phyloP scores from a whole-genome alignment of 1,140 invertebrate genomes.

The Marisa cornuarietis region DNA sequence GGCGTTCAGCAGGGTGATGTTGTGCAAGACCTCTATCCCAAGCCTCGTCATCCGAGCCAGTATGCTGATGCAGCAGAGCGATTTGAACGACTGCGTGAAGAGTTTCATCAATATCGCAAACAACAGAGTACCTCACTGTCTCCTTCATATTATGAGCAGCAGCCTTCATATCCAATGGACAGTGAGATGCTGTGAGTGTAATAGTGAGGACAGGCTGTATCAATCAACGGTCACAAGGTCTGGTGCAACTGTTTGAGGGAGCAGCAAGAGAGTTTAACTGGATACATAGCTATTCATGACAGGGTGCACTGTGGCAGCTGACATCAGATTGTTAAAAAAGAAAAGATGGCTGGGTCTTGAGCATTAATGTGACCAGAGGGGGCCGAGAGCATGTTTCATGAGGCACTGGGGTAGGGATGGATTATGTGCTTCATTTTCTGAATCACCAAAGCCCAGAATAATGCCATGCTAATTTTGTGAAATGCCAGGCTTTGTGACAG shows the following conservation, averaged over 20 bases:
- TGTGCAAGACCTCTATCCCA: conserved; percentile 67
- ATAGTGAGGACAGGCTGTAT: no score
- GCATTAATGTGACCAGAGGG: no score
- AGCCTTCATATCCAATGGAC: conserved; percentile 49
- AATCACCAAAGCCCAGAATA: background rate
- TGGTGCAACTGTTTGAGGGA: no score
- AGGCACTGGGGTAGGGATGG: no score
- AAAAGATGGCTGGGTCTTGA: background rate
- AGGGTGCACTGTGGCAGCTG: no score
- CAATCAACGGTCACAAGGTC: no score
- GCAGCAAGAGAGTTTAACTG: no score
- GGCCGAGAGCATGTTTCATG: no score
- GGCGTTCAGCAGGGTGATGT: conserved; percentile 26
- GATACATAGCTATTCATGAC: no score
- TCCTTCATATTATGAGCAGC: conserved; percentile 7
- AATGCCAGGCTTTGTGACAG: no score
- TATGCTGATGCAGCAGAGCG: conserved; percentile 76
- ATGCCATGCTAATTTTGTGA: background rate
- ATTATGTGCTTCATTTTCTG: no score
- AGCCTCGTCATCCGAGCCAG: conserved; percentile 70
- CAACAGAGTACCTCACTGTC: conserved; percentile 67
- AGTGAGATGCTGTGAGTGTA: conserved; percentile 57
- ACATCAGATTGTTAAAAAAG: no score
- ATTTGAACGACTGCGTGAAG: conserved; percentile 93
- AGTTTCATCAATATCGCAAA: conserved; percentile 90